Percentiles rank a stretch among this genome's conserved stretches.
These are phyloP conservation scores for Phenacoccus solenopsis DNA, from an alignment of 1,140 invertebrate genomes.

Conservation along the genomic window DNA sequence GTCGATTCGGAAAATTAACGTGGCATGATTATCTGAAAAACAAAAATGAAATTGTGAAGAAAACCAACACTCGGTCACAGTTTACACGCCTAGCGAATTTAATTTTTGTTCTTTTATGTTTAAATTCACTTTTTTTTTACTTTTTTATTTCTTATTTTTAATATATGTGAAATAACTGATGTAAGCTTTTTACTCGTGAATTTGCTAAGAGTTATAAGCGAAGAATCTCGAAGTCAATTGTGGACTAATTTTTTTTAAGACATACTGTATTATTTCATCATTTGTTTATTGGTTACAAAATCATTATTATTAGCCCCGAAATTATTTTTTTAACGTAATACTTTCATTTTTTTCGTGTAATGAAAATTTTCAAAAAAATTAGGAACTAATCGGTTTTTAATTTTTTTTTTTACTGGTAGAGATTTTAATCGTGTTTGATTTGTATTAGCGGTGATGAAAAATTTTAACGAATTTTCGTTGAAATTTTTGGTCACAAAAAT, in stretches of 20 bases:
- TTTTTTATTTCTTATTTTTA: conserved; percentile 4
- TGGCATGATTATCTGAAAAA: no score
- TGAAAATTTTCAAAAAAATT: not conserved
- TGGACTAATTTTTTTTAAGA: not conserved
- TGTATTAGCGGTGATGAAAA: not conserved
- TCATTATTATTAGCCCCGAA: not conserved
- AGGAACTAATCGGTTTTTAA: not conserved
- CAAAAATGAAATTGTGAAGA: not conserved
- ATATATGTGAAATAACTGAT: no score
- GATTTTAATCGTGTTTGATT: not conserved
- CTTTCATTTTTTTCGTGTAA: not conserved
- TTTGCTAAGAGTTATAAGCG: no score
- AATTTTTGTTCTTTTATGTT: not conserved
- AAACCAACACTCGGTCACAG: not conserved
- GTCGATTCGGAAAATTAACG: not conserved
- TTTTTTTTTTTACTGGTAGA: not conserved
- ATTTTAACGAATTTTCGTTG: not conserved
- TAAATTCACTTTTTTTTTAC: not conserved
- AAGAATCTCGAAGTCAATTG: not conserved
- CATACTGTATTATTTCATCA: not conserved
- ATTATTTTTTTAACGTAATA: not conserved
- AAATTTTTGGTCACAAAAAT: not conserved
- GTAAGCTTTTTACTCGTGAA: no score
- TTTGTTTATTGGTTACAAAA: not conserved
- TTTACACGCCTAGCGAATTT: not conserved